These are phyloP conservation scores for Dinocampus coccinellae DNA, from an alignment of 2,888 invertebrate species.

Conservation along the genomic window DNA sequence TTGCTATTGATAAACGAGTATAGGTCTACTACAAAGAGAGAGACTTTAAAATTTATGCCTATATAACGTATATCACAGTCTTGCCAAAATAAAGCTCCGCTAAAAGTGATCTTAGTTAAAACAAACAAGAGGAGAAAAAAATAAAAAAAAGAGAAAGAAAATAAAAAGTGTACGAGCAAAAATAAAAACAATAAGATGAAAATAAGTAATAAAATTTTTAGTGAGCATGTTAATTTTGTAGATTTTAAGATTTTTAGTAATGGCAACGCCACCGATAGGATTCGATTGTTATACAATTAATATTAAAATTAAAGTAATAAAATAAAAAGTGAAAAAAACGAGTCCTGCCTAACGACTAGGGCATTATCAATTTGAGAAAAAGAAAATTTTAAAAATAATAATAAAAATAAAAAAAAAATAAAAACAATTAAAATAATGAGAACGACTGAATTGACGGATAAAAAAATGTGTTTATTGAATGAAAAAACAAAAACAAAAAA, in stretches of 20 bases:
- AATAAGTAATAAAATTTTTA: not conserved
- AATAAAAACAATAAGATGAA: not conserved
- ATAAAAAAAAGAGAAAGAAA: not conserved
- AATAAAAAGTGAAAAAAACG: conserved; percentile 27
- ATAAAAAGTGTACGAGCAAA: not conserved
- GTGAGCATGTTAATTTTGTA: not conserved
- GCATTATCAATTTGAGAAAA: conserved; percentile 58
- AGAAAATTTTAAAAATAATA: conserved; percentile 33
- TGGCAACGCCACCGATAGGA: conserved; percentile 64
- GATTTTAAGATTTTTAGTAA: conserved; percentile 1
- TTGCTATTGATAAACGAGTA: not conserved
- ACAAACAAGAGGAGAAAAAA: not conserved
- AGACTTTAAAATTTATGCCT: not conserved
- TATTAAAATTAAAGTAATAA: not conserved
- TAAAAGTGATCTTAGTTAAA: not conserved
- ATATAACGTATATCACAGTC: not conserved
- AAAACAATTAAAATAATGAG: not conserved
- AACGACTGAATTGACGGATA: not conserved
- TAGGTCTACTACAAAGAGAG: no score
- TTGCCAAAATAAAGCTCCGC: conserved; percentile 10
- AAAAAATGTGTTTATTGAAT: not conserved
- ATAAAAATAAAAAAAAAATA: not conserved
- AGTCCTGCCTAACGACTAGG: conserved; percentile 68
- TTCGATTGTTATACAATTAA: conserved; percentile 52
- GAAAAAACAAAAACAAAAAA: no score